These are phyloP conservation scores for Halcyon chelicuti DNA, from an alignment of 2,797 vertebrate species.

Conservation along the genomic window DNA sequence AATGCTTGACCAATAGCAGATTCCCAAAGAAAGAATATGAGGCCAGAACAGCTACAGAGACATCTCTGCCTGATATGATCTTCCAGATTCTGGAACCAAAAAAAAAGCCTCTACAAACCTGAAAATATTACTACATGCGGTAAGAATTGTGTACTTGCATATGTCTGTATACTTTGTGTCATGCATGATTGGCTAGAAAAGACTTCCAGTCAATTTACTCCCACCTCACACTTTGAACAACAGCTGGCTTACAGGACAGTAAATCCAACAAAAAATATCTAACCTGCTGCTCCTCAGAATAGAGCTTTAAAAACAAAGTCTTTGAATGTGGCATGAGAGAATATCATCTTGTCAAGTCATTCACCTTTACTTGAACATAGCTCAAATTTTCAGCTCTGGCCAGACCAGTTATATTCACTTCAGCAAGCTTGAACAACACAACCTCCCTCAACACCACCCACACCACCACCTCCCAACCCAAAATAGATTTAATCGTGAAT, in stretches of 20 bases:
- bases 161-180: not conserved
- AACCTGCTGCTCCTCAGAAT: not conserved
- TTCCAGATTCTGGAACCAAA: not conserved
- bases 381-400: not conserved
- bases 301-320: not conserved
- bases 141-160: not conserved
- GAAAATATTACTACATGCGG: not conserved
- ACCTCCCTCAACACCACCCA: not conserved
- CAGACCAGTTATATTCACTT: not conserved
- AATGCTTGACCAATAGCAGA: not conserved
- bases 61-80: not conserved
- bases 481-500: not conserved
- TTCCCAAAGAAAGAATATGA: not conserved
- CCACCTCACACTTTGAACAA: not conserved
- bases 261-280: not conserved
- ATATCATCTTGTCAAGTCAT: not conserved
- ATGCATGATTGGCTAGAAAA: not conserved
- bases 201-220: not conserved
- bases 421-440: not conserved
- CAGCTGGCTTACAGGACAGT: not conserved
- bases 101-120: not conserved
- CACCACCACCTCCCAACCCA: accelerated
- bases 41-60: not conserved
- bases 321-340: not conserved
- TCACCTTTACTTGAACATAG: not conserved